Base-by-base conservation (phyloP, 2,888 invertebrate genomes). In the Oscheius sp. region DNA sequence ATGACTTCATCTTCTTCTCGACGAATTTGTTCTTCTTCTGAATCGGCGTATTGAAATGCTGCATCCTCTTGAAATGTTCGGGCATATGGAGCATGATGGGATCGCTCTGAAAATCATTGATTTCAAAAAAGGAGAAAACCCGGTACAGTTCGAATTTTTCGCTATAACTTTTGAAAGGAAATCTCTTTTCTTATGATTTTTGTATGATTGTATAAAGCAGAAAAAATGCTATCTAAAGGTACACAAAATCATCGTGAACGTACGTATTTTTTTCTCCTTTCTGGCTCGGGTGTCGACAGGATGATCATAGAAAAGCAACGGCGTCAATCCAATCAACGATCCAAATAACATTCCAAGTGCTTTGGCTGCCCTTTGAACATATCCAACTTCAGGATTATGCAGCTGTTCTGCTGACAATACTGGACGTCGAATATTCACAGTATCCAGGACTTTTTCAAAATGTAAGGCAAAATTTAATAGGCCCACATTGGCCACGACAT, bases 381-480 rank as follows among this genome's bases (percentile, higher is more conserved):
- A 21, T 21, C 59, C 49, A 27, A 49, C 27, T 18, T 69, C 66
- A 7, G 16, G 49, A 18, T 41, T 73, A 45, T 73, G 53, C 49
- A 56, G 18, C 55, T 73, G 73, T 27, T 73, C 73, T 9, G 73
- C 55, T 9, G 73, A 69, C 18, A 73, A 53, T 12, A 73, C 53
- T 27, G 73, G 73, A 13, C 73, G 45, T 23, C 56, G 56, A 21
- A 69, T 45, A 21, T 16, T 46, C 46, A 55, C 12, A 9, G 6
- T 6, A 52, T 59, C 59, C 25, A 49, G 41, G 23, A 69, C n/a
- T 9, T 9, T n/a, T 56, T 69, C 69, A n/a, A 56, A 18, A 9
- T 56, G 56, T n/a, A n/a, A 9, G 41, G 18, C 43, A 21, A 58
- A 55, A 21, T 69, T 66, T 3, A 66, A 49, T 7, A 64, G 27